These are phyloP conservation scores for Carollia perspicillata DNA, from an alignment of 2,113 vertebrate species.

Conservation along the genomic window DNA sequence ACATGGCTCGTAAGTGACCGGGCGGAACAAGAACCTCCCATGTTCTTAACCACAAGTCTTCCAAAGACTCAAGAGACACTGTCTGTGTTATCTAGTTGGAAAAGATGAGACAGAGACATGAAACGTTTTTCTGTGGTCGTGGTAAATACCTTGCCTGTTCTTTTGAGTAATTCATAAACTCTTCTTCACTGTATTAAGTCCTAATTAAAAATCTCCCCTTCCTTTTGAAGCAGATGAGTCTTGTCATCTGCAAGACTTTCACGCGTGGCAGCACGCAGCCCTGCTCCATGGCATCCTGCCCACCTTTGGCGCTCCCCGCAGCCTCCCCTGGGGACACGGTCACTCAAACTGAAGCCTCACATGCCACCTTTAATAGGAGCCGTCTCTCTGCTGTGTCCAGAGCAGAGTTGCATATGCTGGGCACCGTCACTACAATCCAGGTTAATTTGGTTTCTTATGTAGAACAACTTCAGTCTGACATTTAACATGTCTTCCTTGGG, in stretches of 20 bases:
- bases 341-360: neutral
- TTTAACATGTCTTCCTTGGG: conserved; percentile 1
- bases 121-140: neutral
- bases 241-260: neutral
- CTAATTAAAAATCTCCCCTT: neutral
- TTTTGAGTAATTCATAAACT: neutral
- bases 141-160: neutral
- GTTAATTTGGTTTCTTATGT: conserved; percentile 38
- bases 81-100: neutral
- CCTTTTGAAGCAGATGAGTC: neutral
- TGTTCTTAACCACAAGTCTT: neutral
- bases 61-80: neutral
- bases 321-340: neutral
- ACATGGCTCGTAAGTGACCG: neutral
- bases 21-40: accelerated
- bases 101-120: neutral
- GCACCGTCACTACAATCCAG: neutral
- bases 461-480: conserved; percentile 56
- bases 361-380: neutral
- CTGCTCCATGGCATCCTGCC: neutral
- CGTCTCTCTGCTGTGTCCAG: neutral
- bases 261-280: neutral
- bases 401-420: neutral
- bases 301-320: neutral
- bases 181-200: neutral